phyloP scores from a whole-genome alignment of 2,797 vertebrate genomes.

The Leptatherina wallacei region DNA sequence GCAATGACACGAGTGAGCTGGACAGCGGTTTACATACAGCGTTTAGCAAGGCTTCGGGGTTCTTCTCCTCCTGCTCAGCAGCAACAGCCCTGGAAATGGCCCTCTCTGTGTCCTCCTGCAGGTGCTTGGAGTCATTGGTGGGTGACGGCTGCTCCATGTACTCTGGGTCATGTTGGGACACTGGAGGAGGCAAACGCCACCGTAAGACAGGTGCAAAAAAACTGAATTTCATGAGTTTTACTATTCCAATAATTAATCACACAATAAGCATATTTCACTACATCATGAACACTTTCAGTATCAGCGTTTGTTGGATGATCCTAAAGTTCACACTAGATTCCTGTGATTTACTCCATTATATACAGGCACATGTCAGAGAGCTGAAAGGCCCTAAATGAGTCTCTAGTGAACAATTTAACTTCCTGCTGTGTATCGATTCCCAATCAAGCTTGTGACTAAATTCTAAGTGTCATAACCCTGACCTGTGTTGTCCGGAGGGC shows the following conservation, averaged over 20 bases:
- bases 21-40: constrained; percentile 84
- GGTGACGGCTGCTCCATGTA: constrained; percentile 97
- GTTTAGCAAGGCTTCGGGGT: constrained; percentile 90
- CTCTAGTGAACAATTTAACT: constrained; percentile 8
- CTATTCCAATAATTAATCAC: neutral
- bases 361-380: neutral
- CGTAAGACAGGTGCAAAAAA: neutral
- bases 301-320: neutral
- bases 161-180: constrained; percentile 89
- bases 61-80: constrained; percentile 89
- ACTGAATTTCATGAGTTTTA: too few species aligned
- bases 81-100: constrained; percentile 91
- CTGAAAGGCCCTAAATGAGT: neutral
- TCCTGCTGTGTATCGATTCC: constrained; percentile 19
- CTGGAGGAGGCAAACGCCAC: constrained; percentile 65
- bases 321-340: neutral
- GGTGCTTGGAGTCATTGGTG: constrained; percentile 89
- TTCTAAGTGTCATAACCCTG: constrained; percentile 34
- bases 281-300: neutral
- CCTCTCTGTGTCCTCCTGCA: constrained; percentile 92
- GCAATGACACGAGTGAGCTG: constrained; percentile 3
- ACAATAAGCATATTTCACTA: neutral
- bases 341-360: neutral
- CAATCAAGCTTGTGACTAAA: neutral
- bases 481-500: constrained; percentile 80